A percentile compares a stretch with the other conserved stretches of the same genome.
Conservation (phyloP, 92 coral and sea anemone species). For the Epizoanthus rinbou region DNA sequence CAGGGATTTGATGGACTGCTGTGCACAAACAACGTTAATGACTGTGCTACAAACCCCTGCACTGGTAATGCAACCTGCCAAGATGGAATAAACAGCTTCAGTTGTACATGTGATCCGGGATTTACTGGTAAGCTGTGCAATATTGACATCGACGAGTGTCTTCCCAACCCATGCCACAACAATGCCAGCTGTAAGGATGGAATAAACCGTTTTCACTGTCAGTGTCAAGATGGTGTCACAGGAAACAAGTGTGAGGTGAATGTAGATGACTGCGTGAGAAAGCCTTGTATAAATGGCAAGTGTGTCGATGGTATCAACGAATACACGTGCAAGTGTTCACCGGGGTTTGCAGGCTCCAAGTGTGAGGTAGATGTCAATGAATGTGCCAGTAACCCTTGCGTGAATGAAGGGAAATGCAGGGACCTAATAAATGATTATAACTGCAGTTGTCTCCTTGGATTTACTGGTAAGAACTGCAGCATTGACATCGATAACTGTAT, state of each 20-base stretch:
- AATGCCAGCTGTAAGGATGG: slow-evolving; percentile 31
- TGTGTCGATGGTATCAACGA: slow-evolving; percentile 32
- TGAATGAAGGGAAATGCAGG: slow-evolving; percentile 27
- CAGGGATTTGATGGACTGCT: background rate
- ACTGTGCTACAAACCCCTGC: background rate
- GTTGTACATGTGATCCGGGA: background rate
- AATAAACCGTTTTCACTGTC: slow-evolving; percentile 21
- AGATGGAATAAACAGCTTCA: background rate
- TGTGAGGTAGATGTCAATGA: slow-evolving; percentile 40
- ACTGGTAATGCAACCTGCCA: slow-evolving; percentile 1
- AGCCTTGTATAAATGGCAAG: slow-evolving; percentile 38
- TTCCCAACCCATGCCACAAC: slow-evolving; percentile 37
- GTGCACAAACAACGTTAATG: background rate
- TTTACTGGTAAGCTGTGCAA: background rate
- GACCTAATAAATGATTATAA: slow-evolving; percentile 8
- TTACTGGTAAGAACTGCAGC: slow-evolving; percentile 14
- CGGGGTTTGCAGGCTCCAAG: slow-evolving; percentile 30
- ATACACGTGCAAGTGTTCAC: slow-evolving; percentile 37
- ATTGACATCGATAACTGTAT: slow-evolving; percentile 23
- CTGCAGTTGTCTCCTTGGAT: slow-evolving; percentile 12
- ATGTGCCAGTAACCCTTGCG: slow-evolving; percentile 50
- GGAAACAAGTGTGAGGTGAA: slow-evolving; percentile 50
- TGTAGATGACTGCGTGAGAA: slow-evolving; percentile 40
- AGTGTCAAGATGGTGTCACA: slow-evolving; percentile 33
- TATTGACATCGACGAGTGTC: slow-evolving; percentile 18